Percentiles rank a stretch among this genome's conserved stretches.
Conservation (phyloP, 2,888 invertebrate genomes). For the Arrhopalites spinosus region DNA sequence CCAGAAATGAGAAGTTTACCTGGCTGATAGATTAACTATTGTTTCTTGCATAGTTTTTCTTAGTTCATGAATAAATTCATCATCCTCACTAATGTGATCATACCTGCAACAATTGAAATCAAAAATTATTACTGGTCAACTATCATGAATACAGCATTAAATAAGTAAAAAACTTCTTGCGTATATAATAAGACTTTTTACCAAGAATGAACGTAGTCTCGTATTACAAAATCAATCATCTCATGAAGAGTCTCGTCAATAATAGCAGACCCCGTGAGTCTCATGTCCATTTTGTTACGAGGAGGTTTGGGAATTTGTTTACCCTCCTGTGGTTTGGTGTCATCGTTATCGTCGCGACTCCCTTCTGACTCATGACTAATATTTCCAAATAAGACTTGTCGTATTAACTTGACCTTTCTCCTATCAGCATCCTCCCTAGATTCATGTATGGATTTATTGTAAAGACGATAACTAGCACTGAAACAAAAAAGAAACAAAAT, state of each 20-base stretch:
- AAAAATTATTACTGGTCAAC: too few species aligned
- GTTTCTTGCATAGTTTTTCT: slow-evolving; percentile 73
- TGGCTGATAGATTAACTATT: slow-evolving; percentile 72
- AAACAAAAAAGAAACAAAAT: slow-evolving; percentile 6
- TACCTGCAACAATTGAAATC: slow-evolving; percentile 58
- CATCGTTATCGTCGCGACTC: too few species aligned
- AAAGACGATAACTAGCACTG: slow-evolving; percentile 43
- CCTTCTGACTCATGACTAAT: neutral
- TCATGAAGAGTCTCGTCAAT: slow-evolving; percentile 85
- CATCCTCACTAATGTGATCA: slow-evolving; percentile 67
- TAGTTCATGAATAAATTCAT: slow-evolving; percentile 74
- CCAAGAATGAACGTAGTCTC: slow-evolving; percentile 79
- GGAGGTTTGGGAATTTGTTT: neutral
- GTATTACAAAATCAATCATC: slow-evolving; percentile 77
- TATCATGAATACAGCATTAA: too few species aligned
- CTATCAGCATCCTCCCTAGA: slow-evolving; percentile 18
- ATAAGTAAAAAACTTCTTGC: too few species aligned
- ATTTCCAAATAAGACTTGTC: slow-evolving; percentile 3
- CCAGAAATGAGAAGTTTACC: slow-evolving; percentile 63
- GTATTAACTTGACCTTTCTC: slow-evolving; percentile 19
- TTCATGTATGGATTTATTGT: slow-evolving; percentile 38
- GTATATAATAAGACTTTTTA: too few species aligned
- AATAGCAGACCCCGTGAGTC: slow-evolving; percentile 82
- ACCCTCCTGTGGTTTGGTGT: too few species aligned
- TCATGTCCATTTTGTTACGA: slow-evolving; percentile 58